Percentiles rank a stretch among this genome's conserved stretches.
These are phyloP conservation scores for Tenthredo distinguenda DNA, from an alignment of 2,888 invertebrate species.

Conservation along the genomic window DNA sequence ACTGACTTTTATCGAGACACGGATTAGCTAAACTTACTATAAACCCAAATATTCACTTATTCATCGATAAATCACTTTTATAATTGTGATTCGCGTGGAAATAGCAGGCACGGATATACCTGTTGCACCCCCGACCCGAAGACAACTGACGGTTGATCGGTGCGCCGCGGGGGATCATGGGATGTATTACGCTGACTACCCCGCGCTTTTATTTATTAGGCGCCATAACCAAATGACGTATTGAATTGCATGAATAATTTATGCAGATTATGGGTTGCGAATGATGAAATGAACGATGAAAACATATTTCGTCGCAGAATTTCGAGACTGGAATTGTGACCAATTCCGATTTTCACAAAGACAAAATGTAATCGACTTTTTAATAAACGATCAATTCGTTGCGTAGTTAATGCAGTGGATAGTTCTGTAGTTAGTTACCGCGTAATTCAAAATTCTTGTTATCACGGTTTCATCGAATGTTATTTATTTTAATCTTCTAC, in stretches of 20 bases:
- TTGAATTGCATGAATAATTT: neutral
- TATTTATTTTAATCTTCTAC: neutral
- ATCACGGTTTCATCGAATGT: neutral
- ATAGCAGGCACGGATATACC: neutral
- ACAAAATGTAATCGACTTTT: neutral
- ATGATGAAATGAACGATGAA: neutral
- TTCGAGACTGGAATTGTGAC: neutral
- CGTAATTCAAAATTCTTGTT: neutral
- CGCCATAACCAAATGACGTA: neutral
- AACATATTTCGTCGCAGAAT: neutral
- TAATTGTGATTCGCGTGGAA: neutral
- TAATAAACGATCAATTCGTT: neutral
- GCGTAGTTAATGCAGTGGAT: neutral
- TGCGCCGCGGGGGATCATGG: neutral
- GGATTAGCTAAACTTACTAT: neutral
- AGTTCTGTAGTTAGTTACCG: neutral
- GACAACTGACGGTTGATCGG: neutral
- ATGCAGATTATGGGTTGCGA: neutral
- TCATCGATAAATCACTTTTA: neutral
- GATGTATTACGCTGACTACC: neutral
- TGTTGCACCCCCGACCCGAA: neutral
- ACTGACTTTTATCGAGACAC: neutral
- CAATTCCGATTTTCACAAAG: neutral
- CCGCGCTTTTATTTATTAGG: neutral
- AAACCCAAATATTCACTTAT: neutral